A percentile compares a stretch with the other conserved stretches of the same genome.
Conservation (phyloP, 2,113 vertebrate species). For the Atherinomorus stipes region DNA sequence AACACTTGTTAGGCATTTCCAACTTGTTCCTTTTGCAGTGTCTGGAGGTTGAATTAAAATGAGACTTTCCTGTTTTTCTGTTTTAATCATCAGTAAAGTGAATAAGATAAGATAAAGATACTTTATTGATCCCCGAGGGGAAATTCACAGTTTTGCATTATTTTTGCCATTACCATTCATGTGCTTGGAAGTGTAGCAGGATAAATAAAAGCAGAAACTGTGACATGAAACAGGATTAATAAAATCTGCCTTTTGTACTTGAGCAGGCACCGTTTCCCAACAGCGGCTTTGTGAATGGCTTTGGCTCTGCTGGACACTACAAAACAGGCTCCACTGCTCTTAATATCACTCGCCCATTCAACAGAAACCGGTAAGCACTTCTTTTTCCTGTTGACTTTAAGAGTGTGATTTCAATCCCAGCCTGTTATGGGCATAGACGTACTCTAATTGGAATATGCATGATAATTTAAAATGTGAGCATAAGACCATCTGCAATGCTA, state of each 20-base stretch:
- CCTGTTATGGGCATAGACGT: conserved; percentile 17
- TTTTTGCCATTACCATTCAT: neutral
- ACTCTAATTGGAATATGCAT: conserved; percentile 16
- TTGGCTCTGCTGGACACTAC: conserved; percentile 91
- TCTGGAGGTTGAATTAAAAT: conserved; percentile 22
- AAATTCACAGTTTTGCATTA: conserved; percentile 6
- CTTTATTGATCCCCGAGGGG: too few species aligned
- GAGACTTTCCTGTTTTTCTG: neutral
- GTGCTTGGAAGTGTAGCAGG: neutral
- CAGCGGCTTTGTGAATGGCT: conserved; percentile 96
- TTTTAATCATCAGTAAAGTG: neutral
- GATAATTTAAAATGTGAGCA: conserved; percentile 28
- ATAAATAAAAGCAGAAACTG: neutral
- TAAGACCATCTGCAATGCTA: conserved; percentile 27
- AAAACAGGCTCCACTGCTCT: conserved; percentile 90
- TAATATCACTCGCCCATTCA: conserved; percentile 92
- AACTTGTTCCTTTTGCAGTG: neutral
- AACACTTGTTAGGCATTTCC: neutral
- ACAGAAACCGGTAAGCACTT: conserved; percentile 90
- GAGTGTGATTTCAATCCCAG: neutral
- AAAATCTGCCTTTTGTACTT: neutral
- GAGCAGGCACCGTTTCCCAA: conserved; percentile 96
- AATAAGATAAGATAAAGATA: too few species aligned
- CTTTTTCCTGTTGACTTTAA: neutral
- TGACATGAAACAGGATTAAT: neutral